Base-by-base conservation (phyloP, 2,888 invertebrate genomes). In the Cheilosia variabilis region DNA sequence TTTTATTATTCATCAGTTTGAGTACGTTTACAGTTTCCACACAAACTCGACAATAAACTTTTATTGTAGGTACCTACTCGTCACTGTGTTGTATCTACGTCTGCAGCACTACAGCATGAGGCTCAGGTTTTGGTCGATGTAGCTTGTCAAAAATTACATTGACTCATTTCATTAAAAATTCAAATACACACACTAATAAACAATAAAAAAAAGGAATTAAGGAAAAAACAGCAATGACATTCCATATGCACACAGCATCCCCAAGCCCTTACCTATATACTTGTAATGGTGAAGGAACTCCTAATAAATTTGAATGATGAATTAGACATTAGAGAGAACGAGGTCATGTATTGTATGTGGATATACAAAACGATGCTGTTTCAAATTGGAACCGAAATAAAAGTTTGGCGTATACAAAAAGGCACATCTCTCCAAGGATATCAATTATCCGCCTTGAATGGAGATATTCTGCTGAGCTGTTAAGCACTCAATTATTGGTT, bases 1-100 rank as follows among this genome's bases (percentile, higher is more conserved):
- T 76, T 81, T 76, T 63, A 81, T 63, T 81, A 69, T 81, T 76
- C 81, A 76, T 81, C 47, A 76, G 75, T 75, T 76, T 55, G 68
- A 76, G 69, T 63, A 69, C 63, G 50, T 69, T 69, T 52, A n/a
- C 37, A 60, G 79, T 58, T 68, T 65, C 13, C 47, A 45, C 45
- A 66, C 68, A 62, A 62, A 76, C 62, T 63, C 43, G 34, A 27
- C 63, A 57, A 57, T 76, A 69, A 69, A 76, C 52, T 81, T 81
- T 76, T 69, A 68, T 62, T 55, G 63, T 47, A 37, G 15, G 24
- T 17, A 17, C n/a, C n/a, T n/a, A n/a, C 31, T 47, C 62, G 41
- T 47, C 47, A 68, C 50, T 65, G 53, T 45, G 31, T 27, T 43
- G 19, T 37, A 37, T 52, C 45, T 31, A 31, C 15, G 50, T 9